Percentiles rank a stretch among this genome's conserved stretches.
Conservation (phyloP, 2,888 invertebrate species). For the Cerastis leucographa region DNA sequence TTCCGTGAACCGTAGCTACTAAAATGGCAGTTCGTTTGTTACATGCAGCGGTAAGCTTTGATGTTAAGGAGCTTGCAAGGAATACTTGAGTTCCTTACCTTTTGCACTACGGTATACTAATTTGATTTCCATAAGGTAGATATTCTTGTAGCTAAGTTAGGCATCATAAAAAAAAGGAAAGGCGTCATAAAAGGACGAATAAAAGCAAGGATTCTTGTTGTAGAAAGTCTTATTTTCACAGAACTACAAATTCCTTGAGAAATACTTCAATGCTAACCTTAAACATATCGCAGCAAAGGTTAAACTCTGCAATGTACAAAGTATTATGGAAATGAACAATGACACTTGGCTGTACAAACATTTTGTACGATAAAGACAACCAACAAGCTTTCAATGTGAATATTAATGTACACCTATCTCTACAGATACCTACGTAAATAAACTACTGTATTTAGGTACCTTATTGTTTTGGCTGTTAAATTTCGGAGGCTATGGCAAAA, state of each 20-base stretch:
- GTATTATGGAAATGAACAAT: slow-evolving; percentile 55
- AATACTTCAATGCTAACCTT: slow-evolving; percentile 31
- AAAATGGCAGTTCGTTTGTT: slow-evolving; percentile 38
- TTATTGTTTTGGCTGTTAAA: background rate
- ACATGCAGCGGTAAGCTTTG: background rate
- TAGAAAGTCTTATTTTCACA: slow-evolving; percentile 11
- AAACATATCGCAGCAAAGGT: slow-evolving; percentile 34
- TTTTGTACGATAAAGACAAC: slow-evolving; percentile 48
- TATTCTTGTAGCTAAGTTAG: background rate
- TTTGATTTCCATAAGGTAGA: background rate
- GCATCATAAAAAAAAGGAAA: too few relatives aligned
- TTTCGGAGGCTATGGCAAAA: background rate
- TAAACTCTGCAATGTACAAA: slow-evolving; percentile 30
- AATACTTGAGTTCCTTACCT: background rate
- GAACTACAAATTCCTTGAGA: slow-evolving; percentile 30
- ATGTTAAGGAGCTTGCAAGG: slow-evolving; percentile 5
- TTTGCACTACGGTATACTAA: background rate
- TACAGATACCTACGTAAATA: background rate
- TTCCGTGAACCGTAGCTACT: slow-evolving; percentile 29
- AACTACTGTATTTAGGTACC: background rate
- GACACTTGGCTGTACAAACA: slow-evolving; percentile 55
- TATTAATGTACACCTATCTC: slow-evolving; percentile 11
- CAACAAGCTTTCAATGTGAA: slow-evolving; percentile 19
- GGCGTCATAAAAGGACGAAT: background rate
- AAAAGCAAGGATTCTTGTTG: background rate